phyloP scores from a whole-genome alignment of 2,113 vertebrate species.

The Anhinga anhinga region DNA sequence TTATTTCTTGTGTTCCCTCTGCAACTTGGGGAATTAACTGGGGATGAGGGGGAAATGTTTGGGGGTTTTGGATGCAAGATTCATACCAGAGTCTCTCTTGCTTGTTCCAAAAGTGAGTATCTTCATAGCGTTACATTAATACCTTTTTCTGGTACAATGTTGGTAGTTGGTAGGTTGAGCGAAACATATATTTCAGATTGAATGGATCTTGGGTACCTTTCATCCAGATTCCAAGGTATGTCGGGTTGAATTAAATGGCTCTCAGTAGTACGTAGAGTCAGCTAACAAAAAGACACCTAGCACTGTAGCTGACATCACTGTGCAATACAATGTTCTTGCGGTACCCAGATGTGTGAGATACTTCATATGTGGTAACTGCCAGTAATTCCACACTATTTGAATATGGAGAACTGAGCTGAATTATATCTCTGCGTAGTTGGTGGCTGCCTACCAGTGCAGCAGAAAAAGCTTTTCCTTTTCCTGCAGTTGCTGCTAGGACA shows the following conservation, averaged over 20 bases:
- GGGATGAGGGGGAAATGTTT: too few species aligned
- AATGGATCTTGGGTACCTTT: not conserved
- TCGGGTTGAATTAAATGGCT: not conserved
- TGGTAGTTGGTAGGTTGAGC: not conserved
- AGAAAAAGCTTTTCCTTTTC: not conserved
- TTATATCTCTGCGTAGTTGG: not conserved
- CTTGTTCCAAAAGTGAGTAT: not conserved
- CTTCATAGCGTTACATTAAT: not conserved
- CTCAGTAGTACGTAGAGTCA: not conserved
- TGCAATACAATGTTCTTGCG: not conserved
- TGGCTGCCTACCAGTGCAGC: not conserved
- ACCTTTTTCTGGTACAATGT: not conserved
- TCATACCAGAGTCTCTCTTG: not conserved
- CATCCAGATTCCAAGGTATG: not conserved
- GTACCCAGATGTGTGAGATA: accelerated
- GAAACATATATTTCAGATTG: not conserved
- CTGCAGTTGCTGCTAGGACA: not conserved
- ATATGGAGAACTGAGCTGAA: not conserved
- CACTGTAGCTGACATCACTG: not conserved
- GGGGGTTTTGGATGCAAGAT: not conserved
- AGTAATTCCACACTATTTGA: not conserved
- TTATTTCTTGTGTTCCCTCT: not conserved
- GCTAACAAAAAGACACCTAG: not conserved
- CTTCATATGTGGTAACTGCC: not conserved
- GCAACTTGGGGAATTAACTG: not conserved